Conservation (phyloP, 2,888 invertebrate genomes). For the Timandra comae region DNA sequence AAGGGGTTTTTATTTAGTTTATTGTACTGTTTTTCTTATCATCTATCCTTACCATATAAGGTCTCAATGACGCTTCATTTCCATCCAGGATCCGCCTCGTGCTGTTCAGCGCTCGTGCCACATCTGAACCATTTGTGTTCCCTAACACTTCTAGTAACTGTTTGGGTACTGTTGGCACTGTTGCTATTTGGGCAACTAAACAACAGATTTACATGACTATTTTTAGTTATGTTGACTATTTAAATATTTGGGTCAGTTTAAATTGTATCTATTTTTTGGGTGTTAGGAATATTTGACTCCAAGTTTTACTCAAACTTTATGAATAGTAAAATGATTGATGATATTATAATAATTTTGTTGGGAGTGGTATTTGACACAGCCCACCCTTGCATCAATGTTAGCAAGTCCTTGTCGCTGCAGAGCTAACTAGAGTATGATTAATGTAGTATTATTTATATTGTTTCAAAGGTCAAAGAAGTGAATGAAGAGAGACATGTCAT, state of each 20-base stretch:
- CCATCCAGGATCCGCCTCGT: slow-evolving; percentile 48
- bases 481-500: too few species aligned
- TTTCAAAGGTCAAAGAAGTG: not conserved
- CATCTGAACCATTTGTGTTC: slow-evolving; percentile 32
- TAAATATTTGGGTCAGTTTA: not conserved
- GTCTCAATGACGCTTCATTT: slow-evolving; percentile 33
- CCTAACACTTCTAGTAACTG: slow-evolving; percentile 33
- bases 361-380: not conserved
- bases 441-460: not conserved
- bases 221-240: not conserved
- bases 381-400: not conserved
- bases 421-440: too few species aligned
- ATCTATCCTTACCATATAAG: slow-evolving; percentile 52
- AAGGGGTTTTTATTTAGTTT: not conserved
- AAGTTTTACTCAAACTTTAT: not conserved
- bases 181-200: slow-evolving; percentile 34
- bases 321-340: not conserved
- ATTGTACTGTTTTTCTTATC: not conserved
- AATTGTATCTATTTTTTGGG: not conserved
- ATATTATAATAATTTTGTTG: not conserved
- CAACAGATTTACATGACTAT: slow-evolving; percentile 4
- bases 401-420: too few species aligned
- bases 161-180: slow-evolving; percentile 35
- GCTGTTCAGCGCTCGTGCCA: slow-evolving; percentile 32
- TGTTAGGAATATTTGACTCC: not conserved